Percentiles rank a stretch among this genome's conserved stretches.
These are phyloP conservation scores for Baronia brevicornis DNA, from an alignment of 2,888 invertebrate genomes.

Conservation along the genomic window DNA sequence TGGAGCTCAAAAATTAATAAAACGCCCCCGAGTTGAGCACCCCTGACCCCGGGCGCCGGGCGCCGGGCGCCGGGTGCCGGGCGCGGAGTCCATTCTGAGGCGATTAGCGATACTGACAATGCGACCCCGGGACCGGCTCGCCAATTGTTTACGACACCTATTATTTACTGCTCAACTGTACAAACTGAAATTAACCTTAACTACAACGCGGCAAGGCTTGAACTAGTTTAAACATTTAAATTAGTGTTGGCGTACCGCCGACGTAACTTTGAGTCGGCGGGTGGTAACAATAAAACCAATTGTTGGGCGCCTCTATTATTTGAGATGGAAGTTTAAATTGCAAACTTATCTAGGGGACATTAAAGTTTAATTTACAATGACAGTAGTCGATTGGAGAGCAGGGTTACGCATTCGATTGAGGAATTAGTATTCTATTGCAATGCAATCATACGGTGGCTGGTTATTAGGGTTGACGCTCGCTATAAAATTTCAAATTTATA, in stretches of 20 bases:
- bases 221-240: conserved; percentile 7
- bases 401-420: conserved; percentile 46
- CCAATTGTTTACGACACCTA: conserved; percentile 62
- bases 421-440: conserved; percentile 62
- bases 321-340: conserved; percentile 25
- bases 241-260: conserved; percentile 12
- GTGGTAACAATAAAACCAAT: conserved; percentile 70
- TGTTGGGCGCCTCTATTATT: conserved; percentile 49
- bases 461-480: conserved; percentile 38
- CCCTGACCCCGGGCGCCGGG: conserved; percentile 31
- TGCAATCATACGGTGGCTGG: conserved; percentile 43
- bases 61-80: not conserved
- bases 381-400: conserved; percentile 15
- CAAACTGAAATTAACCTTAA: conserved; percentile 27
- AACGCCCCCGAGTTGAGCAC: conserved; percentile 36
- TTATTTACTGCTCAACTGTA: conserved; percentile 32
- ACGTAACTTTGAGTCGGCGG: conserved; percentile 62
- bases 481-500: too few species aligned
- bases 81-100: conserved; percentile 24
- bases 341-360: conserved; percentile 24
- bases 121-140: conserved; percentile 35
- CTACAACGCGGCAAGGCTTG: conserved; percentile 14
- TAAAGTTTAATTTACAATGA: conserved; percentile 26
- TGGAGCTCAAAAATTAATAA: conserved; percentile 47
- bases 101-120: conserved; percentile 37